phyloP scores from a whole-genome alignment of 1,140 invertebrate genomes.

The Lordiphosa collinella region DNA sequence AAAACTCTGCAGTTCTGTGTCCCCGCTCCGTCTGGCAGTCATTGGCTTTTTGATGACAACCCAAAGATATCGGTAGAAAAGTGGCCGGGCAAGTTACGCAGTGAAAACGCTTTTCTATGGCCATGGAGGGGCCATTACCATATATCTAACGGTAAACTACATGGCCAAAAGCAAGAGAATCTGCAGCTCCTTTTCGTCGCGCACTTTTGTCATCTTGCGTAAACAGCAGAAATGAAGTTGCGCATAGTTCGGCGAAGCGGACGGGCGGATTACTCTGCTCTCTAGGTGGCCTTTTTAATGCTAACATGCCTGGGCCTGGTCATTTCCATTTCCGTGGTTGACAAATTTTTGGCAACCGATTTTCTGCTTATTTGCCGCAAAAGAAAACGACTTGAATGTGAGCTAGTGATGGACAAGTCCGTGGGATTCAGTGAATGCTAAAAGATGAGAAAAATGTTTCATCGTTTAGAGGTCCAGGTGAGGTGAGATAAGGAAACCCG shows the following conservation, averaged over 20 bases:
- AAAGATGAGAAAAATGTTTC: neutral
- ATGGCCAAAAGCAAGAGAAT: conserved; percentile 18
- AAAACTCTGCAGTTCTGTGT: conserved; percentile 18
- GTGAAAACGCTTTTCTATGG: conserved; percentile 55
- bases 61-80: conserved; percentile 57
- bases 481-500: too few relatives aligned
- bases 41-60: conserved; percentile 68
- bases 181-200: conserved; percentile 12
- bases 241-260: too few relatives aligned
- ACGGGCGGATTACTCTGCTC: conserved; percentile 15
- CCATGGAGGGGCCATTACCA: conserved; percentile 57
- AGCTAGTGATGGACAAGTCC: conserved; percentile 32
- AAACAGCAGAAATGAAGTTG: conserved; percentile 44
- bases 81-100: conserved; percentile 43
- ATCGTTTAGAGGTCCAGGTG: too few relatives aligned
- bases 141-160: conserved; percentile 62
- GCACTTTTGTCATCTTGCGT: conserved; percentile 63
- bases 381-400: conserved; percentile 32
- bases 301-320: conserved; percentile 55
- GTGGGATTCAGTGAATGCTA: neutral
- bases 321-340: conserved; percentile 70
- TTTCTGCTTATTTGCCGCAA: conserved; percentile 74
- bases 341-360: conserved; percentile 75
- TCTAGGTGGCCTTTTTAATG: conserved; percentile 23
- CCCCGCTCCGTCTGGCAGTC: conserved; percentile 34